phyloP scores from a whole-genome alignment of 37 sponge, comb jelly and placozoan genomes.

The Cladorhizidae sp. region DNA sequence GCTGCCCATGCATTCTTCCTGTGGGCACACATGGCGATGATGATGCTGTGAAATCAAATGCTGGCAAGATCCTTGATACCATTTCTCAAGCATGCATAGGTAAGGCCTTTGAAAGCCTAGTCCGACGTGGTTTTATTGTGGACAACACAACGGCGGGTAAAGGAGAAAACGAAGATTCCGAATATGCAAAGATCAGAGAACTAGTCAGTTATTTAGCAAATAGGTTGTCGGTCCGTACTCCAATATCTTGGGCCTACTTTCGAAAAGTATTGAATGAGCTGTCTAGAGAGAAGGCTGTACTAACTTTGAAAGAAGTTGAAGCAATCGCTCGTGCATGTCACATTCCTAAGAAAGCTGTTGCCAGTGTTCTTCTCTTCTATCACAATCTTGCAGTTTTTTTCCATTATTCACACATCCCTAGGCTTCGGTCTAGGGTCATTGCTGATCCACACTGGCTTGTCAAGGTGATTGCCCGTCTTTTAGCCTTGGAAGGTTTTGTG shows the following conservation, averaged over 20 bases:
- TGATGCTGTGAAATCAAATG: neutral
- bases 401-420: constrained; percentile 29
- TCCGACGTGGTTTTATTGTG: constrained; percentile 18
- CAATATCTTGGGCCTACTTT: constrained; percentile 55
- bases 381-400: constrained; percentile 62
- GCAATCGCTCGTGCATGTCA: constrained; percentile 17
- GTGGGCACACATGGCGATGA: constrained; percentile 55
- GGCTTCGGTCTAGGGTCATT: constrained; percentile 16
- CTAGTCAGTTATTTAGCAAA: constrained; percentile 20
- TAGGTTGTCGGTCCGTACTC: constrained; percentile 27
- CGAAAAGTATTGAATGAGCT: constrained; percentile 40
- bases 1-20: constrained; percentile 13
- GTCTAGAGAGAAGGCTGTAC: constrained; percentile 12
- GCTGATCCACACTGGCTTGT: constrained; percentile 53
- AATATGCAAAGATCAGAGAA: neutral
- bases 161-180: constrained; percentile 33
- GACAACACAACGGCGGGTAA: constrained; percentile 64
- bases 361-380: constrained; percentile 55
- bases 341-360: constrained; percentile 17
- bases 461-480: constrained; percentile 23
- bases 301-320: constrained; percentile 1
- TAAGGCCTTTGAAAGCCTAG: constrained; percentile 17
- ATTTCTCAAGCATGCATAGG: constrained; percentile 3
- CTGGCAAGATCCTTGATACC: neutral
- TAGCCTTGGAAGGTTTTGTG: constrained; percentile 21